Percentiles rank a stretch among this genome's conserved stretches.
These are phyloP conservation scores for Stictonetta naevosa DNA, from an alignment of 2,113 vertebrate genomes.

Conservation along the genomic window DNA sequence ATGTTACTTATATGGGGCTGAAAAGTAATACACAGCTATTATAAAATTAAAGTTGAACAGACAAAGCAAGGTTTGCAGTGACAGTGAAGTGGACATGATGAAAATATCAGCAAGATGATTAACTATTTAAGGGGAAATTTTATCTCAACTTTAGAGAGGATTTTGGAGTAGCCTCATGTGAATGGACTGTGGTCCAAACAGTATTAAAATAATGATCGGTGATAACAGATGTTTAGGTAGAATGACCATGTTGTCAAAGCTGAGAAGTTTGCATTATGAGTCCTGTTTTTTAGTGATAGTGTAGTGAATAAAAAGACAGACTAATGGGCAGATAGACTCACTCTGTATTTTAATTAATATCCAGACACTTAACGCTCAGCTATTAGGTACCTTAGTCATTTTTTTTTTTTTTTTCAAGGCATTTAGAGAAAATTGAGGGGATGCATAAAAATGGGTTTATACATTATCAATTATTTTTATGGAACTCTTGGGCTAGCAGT, in stretches of 20 bases:
- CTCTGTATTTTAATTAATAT: not conserved
- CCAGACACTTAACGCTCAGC: not conserved
- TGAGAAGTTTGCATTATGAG: not conserved
- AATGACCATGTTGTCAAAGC: not conserved
- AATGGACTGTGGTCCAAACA: not conserved
- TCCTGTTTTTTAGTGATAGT: not conserved
- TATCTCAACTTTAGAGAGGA: not conserved
- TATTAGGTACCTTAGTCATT: not conserved
- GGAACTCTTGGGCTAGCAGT: not conserved
- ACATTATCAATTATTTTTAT: not conserved
- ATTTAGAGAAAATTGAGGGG: not conserved
- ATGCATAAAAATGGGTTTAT: not conserved
- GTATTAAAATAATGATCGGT: not conserved
- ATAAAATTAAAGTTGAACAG: slow-evolving; percentile 25
- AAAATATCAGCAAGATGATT: slow-evolving; percentile 2
- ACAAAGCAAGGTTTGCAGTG: not conserved
- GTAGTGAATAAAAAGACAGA: not conserved
- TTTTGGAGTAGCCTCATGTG: not conserved
- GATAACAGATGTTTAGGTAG: not conserved
- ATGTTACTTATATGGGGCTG: slow-evolving; percentile 30
- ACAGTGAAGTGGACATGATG: not conserved
- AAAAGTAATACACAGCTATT: slow-evolving; percentile 39
- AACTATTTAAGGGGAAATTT: slow-evolving; percentile 23
- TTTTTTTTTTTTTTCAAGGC: not conserved
- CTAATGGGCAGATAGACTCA: not conserved